Base-by-base conservation (phyloP, 2,113 vertebrate species). In the Oreochromis spilurus region DNA sequence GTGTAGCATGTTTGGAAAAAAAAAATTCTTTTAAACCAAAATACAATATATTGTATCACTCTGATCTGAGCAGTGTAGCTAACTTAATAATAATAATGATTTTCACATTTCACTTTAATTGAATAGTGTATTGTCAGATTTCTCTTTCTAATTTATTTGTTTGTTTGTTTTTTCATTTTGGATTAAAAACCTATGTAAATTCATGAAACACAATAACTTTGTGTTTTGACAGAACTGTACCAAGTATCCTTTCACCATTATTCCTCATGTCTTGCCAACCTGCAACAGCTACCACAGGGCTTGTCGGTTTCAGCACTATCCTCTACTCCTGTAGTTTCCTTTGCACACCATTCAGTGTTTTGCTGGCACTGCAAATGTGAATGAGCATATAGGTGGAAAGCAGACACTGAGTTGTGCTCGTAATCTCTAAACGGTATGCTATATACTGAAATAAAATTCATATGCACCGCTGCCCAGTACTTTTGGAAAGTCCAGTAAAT, bases 311-410 rank as follows among this genome's bases (percentile, higher is more conserved):
- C 26, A 79, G 36, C 85, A 17, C 14, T 19, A n/a, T 50, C 84
- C 45, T 55, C 67, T 4, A 10, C 36, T 53, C 19, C 52, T 54
- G 57, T 21, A 31, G 40, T 87, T 85, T 53, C 55, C 81, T 82
- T 87, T 29, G 43, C 36, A 70, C 60, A 55, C 77, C 77, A 83
- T 50, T 65, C 81, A 75, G 31, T 38, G 52, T 60, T 91, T 89
- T 45, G 89, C 89, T 87, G 84, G 70, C 77, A 17, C 67, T 82
- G 87, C 83, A 88, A 65, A 88, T 88, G 55, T 90, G 81, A 84
- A 89, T 58, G 50, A 79, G 65, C 14, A 50, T 16, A 65, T n/a
- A 72, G 84, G 72, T 29, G 26, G 21, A 70, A 84, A 43, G 80
- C 62, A 87, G 16, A 55, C 58, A 58, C 29, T 54, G 80, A 87